A percentile compares a stretch with the other conserved stretches of the same genome.
These are phyloP conservation scores for Malurus leucopterus DNA, from an alignment of 2,797 vertebrate species.

Conservation along the genomic window DNA sequence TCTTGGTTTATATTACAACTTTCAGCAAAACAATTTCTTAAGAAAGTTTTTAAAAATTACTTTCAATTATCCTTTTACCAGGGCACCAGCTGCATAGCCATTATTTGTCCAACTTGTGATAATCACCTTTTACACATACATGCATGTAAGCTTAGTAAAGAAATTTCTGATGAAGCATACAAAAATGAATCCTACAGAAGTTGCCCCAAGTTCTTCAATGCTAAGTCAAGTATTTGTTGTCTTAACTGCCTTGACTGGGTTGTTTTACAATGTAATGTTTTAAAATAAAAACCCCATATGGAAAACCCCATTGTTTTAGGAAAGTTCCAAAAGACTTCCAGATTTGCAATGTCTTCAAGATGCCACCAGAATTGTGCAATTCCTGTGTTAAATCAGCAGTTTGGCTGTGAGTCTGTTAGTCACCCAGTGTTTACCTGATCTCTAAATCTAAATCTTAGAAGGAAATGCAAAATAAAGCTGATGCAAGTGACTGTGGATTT, in stretches of 20 bases:
- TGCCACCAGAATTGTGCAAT: neutral
- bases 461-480: neutral
- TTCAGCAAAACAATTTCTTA: neutral
- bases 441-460: neutral
- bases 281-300: fast-evolving
- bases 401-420: neutral
- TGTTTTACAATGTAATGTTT: neutral
- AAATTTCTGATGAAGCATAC: neutral
- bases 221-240: neutral
- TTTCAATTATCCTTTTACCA: neutral
- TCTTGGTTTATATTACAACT: neutral
- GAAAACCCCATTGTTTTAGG: neutral
- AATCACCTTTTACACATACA: neutral
- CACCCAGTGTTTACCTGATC: neutral
- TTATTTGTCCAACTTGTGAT: neutral
- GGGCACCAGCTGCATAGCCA: neutral
- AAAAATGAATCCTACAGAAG: neutral
- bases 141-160: neutral
- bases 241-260: neutral
- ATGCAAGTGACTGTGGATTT: neutral
- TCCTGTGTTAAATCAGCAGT: neutral
- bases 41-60: fast-evolving
- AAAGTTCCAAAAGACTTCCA: neutral
- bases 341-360: neutral
- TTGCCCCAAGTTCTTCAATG: neutral